A percentile compares a stretch with the other conserved stretches of the same genome.
phyloP scores from a whole-genome alignment of 2,888 invertebrate genomes.

The Tipula unca region DNA sequence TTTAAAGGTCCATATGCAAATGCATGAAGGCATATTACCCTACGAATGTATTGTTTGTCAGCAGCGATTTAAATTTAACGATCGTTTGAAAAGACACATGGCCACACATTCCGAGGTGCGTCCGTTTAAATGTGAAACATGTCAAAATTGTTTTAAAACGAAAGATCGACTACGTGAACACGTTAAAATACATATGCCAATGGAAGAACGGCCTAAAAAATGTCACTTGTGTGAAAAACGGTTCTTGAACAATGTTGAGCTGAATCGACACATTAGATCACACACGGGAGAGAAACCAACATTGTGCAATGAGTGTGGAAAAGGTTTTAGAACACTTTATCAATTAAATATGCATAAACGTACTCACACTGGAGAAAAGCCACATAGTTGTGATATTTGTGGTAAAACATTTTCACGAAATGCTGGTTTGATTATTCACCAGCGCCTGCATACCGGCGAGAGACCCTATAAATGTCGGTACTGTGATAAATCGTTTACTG shows the following conservation, averaged over 20 bases:
- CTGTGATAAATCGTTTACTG: constrained; percentile 15
- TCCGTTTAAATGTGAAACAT: background rate
- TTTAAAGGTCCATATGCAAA: background rate
- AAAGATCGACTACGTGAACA: constrained; percentile 1
- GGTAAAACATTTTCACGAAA: background rate
- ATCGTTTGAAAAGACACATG: background rate
- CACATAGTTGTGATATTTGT: background rate
- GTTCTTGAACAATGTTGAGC: background rate
- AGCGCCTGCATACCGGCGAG: background rate
- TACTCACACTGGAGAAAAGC: constrained; percentile 14
- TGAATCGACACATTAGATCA: background rate
- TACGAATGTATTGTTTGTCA: background rate
- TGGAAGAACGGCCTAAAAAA: background rate
- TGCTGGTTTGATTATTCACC: background rate
- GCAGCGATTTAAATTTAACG: background rate
- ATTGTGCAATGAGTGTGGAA: constrained; percentile 15
- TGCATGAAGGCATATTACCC: background rate
- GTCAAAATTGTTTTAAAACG: background rate
- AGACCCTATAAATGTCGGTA: background rate
- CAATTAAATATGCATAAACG: background rate
- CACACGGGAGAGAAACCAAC: constrained; percentile 15
- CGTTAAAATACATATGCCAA: background rate
- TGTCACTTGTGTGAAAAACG: background rate
- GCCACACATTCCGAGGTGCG: background rate
- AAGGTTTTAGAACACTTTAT: background rate